phyloP scores from a whole-genome alignment of 2,113 vertebrate species.

The Takifugu bimaculatus region DNA sequence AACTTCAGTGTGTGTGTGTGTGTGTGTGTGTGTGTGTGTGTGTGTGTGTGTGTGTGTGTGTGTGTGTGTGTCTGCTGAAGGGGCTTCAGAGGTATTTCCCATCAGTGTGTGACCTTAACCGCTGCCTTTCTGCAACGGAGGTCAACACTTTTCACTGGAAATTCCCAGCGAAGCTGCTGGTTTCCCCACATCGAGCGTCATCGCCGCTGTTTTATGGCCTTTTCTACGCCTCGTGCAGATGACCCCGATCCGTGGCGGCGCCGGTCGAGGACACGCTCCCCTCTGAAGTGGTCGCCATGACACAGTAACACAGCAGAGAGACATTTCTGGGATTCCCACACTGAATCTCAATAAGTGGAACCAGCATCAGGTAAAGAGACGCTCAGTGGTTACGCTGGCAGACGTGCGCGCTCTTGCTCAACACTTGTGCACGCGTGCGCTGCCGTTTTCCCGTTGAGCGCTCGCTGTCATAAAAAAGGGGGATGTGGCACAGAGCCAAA shows the following conservation, averaged over 20 bases:
- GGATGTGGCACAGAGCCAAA: conserved; percentile 50
- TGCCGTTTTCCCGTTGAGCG: conserved; percentile 37
- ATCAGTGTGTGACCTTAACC: conserved; percentile 27
- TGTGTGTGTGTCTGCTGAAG: background rate
- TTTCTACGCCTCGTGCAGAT: background rate
- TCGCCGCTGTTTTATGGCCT: background rate
- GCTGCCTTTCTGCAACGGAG: conserved; percentile 4
- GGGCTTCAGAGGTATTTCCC: conserved; percentile 31
- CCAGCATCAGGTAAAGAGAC: no score
- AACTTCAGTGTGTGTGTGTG: conserved; percentile 7
- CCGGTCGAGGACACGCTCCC: background rate
- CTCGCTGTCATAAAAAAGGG: conserved; percentile 60
- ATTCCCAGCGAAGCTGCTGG: background rate
- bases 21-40: no score
- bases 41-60: background rate
- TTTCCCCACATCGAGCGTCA: background rate
- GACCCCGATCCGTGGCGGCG: background rate
- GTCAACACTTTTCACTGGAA: conserved; percentile 2
- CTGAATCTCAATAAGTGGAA: conserved; percentile 17
- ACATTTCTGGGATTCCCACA: conserved; percentile 46
- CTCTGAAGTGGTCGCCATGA: conserved; percentile 35
- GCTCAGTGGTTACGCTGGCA: conserved; percentile 15
- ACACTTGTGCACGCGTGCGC: background rate
- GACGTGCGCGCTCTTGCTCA: conserved; percentile 4
- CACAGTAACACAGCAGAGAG: conserved; percentile 29